Base-by-base conservation (phyloP, 2,888 invertebrate genomes). In the Platycnemis pennipes region DNA sequence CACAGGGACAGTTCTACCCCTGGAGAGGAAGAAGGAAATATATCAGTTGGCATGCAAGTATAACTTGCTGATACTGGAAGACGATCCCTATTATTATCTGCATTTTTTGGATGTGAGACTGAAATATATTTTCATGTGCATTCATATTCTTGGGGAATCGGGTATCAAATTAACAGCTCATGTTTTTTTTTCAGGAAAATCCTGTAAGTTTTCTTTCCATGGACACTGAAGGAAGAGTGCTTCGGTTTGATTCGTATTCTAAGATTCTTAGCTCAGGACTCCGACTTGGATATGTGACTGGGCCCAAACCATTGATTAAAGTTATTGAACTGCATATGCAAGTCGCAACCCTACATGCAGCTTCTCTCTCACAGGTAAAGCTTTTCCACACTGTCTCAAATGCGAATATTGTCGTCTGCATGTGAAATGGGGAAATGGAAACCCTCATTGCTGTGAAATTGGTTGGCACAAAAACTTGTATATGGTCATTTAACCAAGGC, bases 21-120 rank as follows among this genome's bases (percentile, higher is more conserved):
- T 97, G 88, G 97, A 97, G 31, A 97, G 98, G 95, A 97, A 98
- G 94, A 97, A 97, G 95, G 97, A 97, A 96, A 97, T 98, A 87
- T 98, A 98, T 96, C 97, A 97, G 95, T 97, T 98, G 95, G 98
- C 98, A 88, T 98, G 98, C 96, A 97, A 97, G 96, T 98, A 98
- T 96, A 97, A 98, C 96, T 97, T 98, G 63, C 95, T 98, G 16
- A 98, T 98, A 94, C 95, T 98, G 13, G 98, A 98, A 96, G 98
- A 98, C 95, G 98, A 98, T 96, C 98, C 98, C 0, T 98, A 98
- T 95, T 98, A 98, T 96, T 98, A 98, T 96, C 96, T 98, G 95
- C 98, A 98, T 96, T 98, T 98, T 96, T 96, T 97, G 95, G 97
- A 97, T 94, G 97, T 97, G 95, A 96, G 96, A 95, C 53, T 88